Percentiles rank a stretch among this genome's conserved stretches.
phyloP scores from a whole-genome alignment of 1,140 invertebrate species.

The Eumaeus atala region DNA sequence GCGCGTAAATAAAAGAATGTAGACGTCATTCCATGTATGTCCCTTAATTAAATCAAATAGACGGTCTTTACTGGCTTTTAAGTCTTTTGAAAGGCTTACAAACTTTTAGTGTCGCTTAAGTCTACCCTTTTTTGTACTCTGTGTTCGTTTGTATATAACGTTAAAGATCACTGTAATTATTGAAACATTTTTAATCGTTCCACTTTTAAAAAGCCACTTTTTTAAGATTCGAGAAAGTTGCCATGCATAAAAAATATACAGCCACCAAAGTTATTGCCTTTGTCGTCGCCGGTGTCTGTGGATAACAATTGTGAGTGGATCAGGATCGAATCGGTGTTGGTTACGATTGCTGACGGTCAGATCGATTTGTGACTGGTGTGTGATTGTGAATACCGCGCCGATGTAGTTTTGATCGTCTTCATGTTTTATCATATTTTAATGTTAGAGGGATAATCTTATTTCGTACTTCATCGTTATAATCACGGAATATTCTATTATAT shows the following conservation, averaged over 20 bases:
- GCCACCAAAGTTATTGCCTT: constrained; percentile 29
- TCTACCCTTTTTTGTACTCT: not conserved
- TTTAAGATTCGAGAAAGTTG: too few relatives aligned
- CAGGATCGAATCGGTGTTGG: constrained; percentile 49
- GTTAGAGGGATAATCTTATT: too few relatives aligned
- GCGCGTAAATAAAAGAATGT: constrained; percentile 36
- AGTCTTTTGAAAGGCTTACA: constrained; percentile 5
- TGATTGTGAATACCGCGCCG: constrained; percentile 26
- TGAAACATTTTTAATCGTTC: too few relatives aligned
- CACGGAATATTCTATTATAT: too few relatives aligned
- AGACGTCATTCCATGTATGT: constrained; percentile 30
- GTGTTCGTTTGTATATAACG: too few relatives aligned
- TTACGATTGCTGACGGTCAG: constrained; percentile 36
- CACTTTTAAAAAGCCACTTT: too few relatives aligned
- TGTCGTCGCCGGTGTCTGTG: constrained; percentile 35
- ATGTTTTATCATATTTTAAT: not conserved
- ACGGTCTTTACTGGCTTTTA: not conserved
- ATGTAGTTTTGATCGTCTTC: not conserved
- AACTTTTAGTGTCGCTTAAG: constrained; percentile 1
- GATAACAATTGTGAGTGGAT: constrained; percentile 43
- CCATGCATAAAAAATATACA: constrained; percentile 30
- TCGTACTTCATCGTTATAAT: too few relatives aligned
- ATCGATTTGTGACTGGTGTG: constrained; percentile 53
- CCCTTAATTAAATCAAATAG: constrained; percentile 25
- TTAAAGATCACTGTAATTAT: too few relatives aligned